Evolutionary conservation across 2,797 vertebrate genomes (phyloP).

Genomic region (Callimico goeldii): DNA sequence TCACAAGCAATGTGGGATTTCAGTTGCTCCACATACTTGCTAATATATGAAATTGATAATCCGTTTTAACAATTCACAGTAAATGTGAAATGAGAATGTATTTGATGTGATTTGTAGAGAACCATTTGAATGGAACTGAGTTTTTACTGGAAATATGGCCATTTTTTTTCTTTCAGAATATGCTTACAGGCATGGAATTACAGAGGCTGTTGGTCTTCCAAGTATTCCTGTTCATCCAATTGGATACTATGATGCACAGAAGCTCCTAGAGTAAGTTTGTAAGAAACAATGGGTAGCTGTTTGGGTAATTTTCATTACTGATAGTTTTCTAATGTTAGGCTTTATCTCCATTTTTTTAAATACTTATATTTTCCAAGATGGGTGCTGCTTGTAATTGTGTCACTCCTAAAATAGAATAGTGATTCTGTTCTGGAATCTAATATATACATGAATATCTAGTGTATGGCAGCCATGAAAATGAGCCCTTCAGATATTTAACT

Average conservation of each 20-base stretch:
- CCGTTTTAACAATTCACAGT: not conserved
- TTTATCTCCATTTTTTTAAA: not conserved
- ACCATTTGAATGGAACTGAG: not conserved
- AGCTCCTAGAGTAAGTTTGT: constrained; percentile 89
- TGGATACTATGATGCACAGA: constrained; percentile 91
- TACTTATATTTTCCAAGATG: not conserved
- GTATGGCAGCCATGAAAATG: not conserved
- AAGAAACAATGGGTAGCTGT: not conserved
- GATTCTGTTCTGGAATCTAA: not conserved
- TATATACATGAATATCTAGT: not conserved
- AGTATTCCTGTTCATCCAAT: constrained; percentile 96
- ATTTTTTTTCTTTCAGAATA: constrained; percentile 87
- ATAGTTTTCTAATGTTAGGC: not conserved
- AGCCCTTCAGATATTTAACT: not conserved
- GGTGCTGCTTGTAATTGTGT: not conserved
- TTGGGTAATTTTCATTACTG: not conserved
- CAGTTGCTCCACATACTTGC: not conserved
- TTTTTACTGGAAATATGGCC: not conserved
- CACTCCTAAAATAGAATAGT: not conserved
- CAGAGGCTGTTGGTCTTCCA: constrained; percentile 90
- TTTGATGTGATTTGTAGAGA: not conserved
- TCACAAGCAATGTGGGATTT: not conserved
- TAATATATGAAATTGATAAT: not conserved
- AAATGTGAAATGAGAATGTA: not conserved
- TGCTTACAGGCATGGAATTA: constrained; percentile 85